Percentiles rank a stretch among this genome's conserved stretches.
These are phyloP conservation scores for Ophioderma brevispina DNA, from an alignment of 35 echinoderm and acorn worm genomes.

Conservation along the genomic window DNA sequence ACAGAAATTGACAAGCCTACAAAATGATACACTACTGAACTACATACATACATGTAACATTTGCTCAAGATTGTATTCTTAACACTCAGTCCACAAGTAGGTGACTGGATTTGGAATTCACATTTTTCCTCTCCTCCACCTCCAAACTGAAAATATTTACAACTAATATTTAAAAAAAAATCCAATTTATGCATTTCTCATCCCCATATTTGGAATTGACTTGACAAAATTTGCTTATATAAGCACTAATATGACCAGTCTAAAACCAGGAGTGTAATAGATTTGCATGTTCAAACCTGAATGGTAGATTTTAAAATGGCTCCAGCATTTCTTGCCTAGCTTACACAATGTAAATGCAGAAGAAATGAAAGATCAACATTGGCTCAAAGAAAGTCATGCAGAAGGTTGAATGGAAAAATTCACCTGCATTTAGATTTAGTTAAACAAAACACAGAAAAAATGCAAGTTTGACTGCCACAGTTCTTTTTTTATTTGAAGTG, in stretches of 20 bases:
- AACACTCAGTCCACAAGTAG: background rate
- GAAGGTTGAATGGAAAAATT: background rate
- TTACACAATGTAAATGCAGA: background rate
- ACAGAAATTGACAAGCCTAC: no score
- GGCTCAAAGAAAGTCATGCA: background rate
- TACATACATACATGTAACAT: background rate
- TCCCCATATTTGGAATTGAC: background rate
- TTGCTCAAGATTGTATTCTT: conserved; percentile 6
- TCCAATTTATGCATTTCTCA: background rate
- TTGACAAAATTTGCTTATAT: background rate
- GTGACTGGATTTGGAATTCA: background rate
- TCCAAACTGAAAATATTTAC: background rate
- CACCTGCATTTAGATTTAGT: background rate
- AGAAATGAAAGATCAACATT: background rate
- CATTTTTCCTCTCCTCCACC: background rate
- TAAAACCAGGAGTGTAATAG: no score
- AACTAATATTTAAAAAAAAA: no score
- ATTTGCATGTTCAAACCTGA: no score
- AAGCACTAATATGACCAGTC: background rate
- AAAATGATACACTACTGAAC: no score
- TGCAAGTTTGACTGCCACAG: background rate
- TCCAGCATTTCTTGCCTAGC: background rate
- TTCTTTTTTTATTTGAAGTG: background rate
- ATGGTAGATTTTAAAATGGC: background rate
- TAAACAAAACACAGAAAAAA: background rate